Evolutionary conservation across 2,797 vertebrate genomes (phyloP).

Genomic region (Vipera latastei): DNA sequence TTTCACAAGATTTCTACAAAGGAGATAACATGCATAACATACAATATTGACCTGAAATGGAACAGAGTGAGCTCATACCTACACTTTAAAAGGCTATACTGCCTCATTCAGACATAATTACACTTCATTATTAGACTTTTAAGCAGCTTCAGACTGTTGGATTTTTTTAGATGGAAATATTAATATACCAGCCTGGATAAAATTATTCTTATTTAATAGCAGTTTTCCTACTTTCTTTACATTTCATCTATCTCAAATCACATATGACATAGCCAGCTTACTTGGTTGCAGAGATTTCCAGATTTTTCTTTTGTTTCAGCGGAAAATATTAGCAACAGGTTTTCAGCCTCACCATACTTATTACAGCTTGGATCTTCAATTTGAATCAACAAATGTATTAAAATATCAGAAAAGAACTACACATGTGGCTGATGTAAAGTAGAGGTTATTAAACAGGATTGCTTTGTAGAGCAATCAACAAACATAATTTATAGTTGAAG

Average conservation of each 20-base stretch:
- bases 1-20: slow-evolving; percentile 84
- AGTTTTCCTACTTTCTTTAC: background rate
- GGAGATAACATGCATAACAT: slow-evolving; percentile 14
- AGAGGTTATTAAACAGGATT: background rate
- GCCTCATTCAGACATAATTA: background rate
- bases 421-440: background rate
- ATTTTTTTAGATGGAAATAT: background rate
- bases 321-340: background rate
- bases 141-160: background rate
- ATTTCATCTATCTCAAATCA: background rate
- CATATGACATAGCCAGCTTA: background rate
- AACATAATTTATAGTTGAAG: background rate
- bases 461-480: background rate
- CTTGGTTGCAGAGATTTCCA: background rate
- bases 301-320: background rate
- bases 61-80: background rate
- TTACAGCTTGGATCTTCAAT: too few relatives aligned
- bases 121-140: background rate
- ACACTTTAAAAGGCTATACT: background rate
- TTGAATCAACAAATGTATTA: background rate
- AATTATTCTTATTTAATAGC: background rate
- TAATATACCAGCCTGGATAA: background rate
- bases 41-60: background rate
- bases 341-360: background rate
- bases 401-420: background rate